These are phyloP conservation scores for Nipponacmea schrenckii DNA, from an alignment of 2,888 invertebrate genomes.

Conservation along the genomic window DNA sequence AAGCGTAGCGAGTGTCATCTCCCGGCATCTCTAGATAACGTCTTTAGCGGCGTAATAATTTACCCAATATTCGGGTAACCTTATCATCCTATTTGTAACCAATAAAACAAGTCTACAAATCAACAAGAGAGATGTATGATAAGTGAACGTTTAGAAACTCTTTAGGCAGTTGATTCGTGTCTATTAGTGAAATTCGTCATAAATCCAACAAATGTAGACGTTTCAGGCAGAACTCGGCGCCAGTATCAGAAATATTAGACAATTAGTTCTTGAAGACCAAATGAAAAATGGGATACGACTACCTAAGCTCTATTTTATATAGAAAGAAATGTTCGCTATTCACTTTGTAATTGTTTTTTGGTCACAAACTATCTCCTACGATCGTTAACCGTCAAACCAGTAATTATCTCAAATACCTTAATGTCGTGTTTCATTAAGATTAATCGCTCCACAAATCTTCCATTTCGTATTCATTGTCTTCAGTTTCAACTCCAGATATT, in stretches of 20 bases:
- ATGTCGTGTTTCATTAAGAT: neutral
- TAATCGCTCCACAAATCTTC: neutral
- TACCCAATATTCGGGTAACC: no score
- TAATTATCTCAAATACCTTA: neutral
- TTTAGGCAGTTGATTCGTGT: no score
- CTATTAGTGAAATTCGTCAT: neutral
- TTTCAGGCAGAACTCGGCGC: neutral
- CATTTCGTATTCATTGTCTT: neutral
- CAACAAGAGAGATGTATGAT: no score
- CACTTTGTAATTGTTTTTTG: neutral
- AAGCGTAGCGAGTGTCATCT: no score
- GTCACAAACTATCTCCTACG: neutral
- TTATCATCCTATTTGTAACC: no score
- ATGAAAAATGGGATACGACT: slow-evolving; percentile 1
- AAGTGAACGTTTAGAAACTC: no score
- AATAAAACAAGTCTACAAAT: no score
- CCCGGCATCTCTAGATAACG: no score
- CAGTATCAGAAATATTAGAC: neutral
- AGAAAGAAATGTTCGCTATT: neutral
- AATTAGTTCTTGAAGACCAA: neutral
- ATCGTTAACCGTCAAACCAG: neutral
- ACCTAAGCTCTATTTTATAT: neutral
- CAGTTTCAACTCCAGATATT: neutral
- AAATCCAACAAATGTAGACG: neutral
- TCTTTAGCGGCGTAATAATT: no score